phyloP scores from a whole-genome alignment of 1,140 invertebrate genomes.

The Eulimnadia texana region DNA sequence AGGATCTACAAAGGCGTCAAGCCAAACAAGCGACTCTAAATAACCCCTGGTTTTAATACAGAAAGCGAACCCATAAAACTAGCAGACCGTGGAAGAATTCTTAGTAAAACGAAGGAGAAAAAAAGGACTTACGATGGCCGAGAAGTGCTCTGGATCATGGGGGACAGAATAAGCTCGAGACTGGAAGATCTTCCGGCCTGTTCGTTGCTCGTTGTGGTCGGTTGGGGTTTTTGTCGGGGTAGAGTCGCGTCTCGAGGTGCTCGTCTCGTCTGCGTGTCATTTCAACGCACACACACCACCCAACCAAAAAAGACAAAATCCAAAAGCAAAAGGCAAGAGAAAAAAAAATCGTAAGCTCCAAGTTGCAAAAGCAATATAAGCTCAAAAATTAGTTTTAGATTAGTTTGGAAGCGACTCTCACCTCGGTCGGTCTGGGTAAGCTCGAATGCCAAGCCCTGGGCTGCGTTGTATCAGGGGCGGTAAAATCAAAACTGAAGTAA shows the following conservation, averaged over 20 bases:
- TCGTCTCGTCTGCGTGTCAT: background rate
- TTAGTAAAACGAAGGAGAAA: background rate
- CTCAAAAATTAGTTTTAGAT: no score
- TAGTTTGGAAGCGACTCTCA: background rate
- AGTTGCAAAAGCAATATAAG: background rate
- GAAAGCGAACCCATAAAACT: no score
- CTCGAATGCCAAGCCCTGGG: background rate
- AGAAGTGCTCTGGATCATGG: constrained; percentile 25
- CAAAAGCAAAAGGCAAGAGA: constrained; percentile 9
- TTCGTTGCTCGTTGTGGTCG: constrained; percentile 16
- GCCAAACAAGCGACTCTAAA: no score
- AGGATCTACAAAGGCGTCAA: no score
- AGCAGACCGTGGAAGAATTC: background rate
- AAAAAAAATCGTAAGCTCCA: background rate
- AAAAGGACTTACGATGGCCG: constrained; percentile 14
- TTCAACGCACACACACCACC: constrained; percentile 13
- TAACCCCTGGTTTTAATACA: no score
- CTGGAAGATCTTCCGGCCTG: constrained; percentile 21
- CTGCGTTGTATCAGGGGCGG: background rate
- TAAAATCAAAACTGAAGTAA: background rate
- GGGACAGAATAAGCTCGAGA: constrained; percentile 25
- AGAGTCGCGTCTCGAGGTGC: constrained; percentile 12
- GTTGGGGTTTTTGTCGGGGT: constrained; percentile 15
- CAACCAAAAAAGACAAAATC: constrained; percentile 16
- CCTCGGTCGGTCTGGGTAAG: background rate